These are phyloP conservation scores for Pterocles burchelli DNA, from an alignment of 2,113 vertebrate species.

Conservation along the genomic window DNA sequence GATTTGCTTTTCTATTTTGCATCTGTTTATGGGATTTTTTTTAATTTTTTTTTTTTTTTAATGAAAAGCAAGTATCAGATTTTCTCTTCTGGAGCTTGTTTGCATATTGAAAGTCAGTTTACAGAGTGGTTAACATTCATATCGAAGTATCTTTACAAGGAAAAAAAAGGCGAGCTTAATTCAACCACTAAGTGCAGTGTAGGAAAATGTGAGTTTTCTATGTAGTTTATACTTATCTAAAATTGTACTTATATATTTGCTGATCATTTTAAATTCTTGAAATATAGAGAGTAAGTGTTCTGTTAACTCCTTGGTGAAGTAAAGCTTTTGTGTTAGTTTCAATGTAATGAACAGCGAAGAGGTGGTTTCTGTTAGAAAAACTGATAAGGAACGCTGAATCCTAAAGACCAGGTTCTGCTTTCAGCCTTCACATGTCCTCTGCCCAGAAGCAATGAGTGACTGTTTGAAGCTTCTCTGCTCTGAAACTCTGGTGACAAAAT, in stretches of 20 bases:
- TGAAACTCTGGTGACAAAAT: neutral
- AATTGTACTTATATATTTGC: conserved; percentile 32
- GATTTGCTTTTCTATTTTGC: neutral
- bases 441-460: neutral
- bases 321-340: neutral
- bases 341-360: neutral
- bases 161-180: neutral
- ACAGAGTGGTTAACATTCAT: neutral
- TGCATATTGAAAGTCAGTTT: neutral
- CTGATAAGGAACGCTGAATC: neutral
- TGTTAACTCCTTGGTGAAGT: neutral
- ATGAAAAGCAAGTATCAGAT: neutral
- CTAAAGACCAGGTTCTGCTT: neutral
- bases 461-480: neutral
- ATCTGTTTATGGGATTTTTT: neutral
- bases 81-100: neutral
- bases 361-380: neutral
- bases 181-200: neutral
- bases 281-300: neutral
- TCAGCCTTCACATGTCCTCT: neutral
- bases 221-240: conserved; percentile 41
- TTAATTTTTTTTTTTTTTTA: neutral
- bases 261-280: conserved; percentile 26
- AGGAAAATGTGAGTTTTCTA: conserved; percentile 12
- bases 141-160: conserved; percentile 16